phyloP scores from a whole-genome alignment of 2,113 vertebrate genomes.

The Beaufortia kweichowensis region DNA sequence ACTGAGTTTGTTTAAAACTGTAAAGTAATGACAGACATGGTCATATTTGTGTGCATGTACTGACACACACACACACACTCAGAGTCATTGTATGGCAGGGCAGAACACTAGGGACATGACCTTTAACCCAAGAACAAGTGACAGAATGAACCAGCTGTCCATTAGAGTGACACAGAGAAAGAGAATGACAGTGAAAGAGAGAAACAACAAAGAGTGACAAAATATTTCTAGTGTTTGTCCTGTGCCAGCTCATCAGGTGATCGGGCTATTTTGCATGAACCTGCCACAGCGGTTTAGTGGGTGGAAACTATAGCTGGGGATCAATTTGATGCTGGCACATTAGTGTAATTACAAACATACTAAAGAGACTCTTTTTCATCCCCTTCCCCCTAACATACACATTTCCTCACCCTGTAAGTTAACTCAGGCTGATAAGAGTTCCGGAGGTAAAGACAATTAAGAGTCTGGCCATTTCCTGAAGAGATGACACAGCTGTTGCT shows the following conservation, averaged over 20 bases:
- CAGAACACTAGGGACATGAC: constrained; percentile 53
- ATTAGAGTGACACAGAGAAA: constrained; percentile 14
- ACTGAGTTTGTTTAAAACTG: constrained; percentile 21
- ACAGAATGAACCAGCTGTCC: constrained; percentile 60
- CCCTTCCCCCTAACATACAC: not conserved
- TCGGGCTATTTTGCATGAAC: not conserved
- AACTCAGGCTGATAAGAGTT: constrained; percentile 32
- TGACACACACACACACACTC: constrained; percentile 4
- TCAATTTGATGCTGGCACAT: not conserved
- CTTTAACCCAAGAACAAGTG: constrained; percentile 56
- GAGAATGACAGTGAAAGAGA: constrained; percentile 1
- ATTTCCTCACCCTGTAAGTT: not conserved
- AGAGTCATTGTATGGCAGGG: constrained; percentile 22
- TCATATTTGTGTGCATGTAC: not conserved
- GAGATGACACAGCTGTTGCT: constrained; percentile 39
- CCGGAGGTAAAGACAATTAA: constrained; percentile 9
- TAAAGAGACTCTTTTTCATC: not conserved
- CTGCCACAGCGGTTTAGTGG: constrained; percentile 4
- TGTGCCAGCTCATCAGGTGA: constrained; percentile 38
- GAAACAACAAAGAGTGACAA: not conserved
- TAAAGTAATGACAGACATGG: constrained; percentile 25
- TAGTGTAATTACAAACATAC: not conserved
- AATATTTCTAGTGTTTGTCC: constrained; percentile 37
- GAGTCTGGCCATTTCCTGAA: constrained; percentile 42
- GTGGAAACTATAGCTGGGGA: not conserved